These are phyloP conservation scores for Helleia helle DNA, from an alignment of 2,888 invertebrate species.

Conservation along the genomic window DNA sequence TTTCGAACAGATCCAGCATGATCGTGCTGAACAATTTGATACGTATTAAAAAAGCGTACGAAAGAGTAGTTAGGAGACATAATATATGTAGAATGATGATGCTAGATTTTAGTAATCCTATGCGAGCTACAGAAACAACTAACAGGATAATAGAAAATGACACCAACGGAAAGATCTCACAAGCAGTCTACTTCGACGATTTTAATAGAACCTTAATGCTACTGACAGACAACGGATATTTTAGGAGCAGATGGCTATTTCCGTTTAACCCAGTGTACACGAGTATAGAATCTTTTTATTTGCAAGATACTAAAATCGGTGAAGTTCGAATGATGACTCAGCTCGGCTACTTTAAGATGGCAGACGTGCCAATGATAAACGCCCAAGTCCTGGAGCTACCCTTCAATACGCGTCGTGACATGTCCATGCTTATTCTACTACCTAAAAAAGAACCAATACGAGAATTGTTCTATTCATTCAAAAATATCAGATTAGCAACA, in stretches of 20 bases:
- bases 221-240: constrained; percentile 39
- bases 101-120: constrained; percentile 33
- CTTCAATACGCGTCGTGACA: constrained; percentile 24
- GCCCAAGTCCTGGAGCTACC: constrained; percentile 43
- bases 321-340: constrained; percentile 48
- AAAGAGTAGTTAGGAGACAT: constrained; percentile 28
- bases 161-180: constrained; percentile 28
- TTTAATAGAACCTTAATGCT: constrained; percentile 36
- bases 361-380: constrained; percentile 30
- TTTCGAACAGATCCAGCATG: constrained; percentile 29
- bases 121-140: constrained; percentile 27
- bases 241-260: constrained; percentile 36
- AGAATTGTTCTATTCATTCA: constrained; percentile 39
- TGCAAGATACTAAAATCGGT: constrained; percentile 23
- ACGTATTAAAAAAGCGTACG: constrained; percentile 32
- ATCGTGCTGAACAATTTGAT: constrained; percentile 37
- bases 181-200: constrained; percentile 33
- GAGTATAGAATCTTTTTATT: constrained; percentile 30
- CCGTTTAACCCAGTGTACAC: constrained; percentile 38
- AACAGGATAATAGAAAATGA: constrained; percentile 30
- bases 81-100: constrained; percentile 32
- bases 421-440: constrained; percentile 43
- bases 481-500: constrained; percentile 31
- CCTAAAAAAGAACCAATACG: constrained; percentile 29
- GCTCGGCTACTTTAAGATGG: constrained; percentile 34